Base-by-base conservation (phyloP, 2,888 invertebrate species). In the Parascotia fuliginaria region DNA sequence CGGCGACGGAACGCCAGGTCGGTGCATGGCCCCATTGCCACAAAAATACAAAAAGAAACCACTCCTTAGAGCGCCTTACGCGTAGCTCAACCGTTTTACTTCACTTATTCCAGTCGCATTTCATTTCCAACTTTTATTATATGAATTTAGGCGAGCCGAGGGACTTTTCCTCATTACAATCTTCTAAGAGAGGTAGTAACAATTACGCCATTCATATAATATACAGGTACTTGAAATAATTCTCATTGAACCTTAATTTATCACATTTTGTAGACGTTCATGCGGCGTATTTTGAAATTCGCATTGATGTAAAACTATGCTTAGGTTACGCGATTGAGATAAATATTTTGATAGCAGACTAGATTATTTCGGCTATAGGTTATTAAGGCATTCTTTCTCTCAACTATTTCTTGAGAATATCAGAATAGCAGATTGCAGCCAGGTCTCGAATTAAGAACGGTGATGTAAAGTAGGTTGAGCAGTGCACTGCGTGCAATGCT, bases 91-190 rank as follows among this genome's bases (percentile, higher is more conserved):
- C n/a, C n/a, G n/a, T n/a, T n/a, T 24, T 53, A 47, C 64, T 59
- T 59, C 61, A 63, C 66, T 70, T 57, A 55, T 60, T 67, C 53
- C 50, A 49, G 37, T 54, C 34, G 13, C 37, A 43, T 56, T 53
- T 63, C 28, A 47, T 58, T 57, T 53, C 33, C 6, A 28, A 39
- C 43, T 40, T 49, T 60, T 57, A 56, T 55, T 56, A 55, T 62
- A 52, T 42, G 29, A 60, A 44, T 66, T 63, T 50, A 51, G 36
- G 49, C 33, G 45, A 27, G 12, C 45, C 42, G 37, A 51, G 48
- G 37, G 37, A 24, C 19, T 3, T 2, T 3, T 19, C 19, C 19
- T 19, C 19, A 19, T 19, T 19, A 19, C 19, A 19, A 19, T 24
- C 24, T 9, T 7, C 24, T 24, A 7, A 7, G 38, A 32, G 51